Evolutionary conservation across 2,113 vertebrate genomes (phyloP).

Genomic region (Lagenorhynchus albirostris): DNA sequence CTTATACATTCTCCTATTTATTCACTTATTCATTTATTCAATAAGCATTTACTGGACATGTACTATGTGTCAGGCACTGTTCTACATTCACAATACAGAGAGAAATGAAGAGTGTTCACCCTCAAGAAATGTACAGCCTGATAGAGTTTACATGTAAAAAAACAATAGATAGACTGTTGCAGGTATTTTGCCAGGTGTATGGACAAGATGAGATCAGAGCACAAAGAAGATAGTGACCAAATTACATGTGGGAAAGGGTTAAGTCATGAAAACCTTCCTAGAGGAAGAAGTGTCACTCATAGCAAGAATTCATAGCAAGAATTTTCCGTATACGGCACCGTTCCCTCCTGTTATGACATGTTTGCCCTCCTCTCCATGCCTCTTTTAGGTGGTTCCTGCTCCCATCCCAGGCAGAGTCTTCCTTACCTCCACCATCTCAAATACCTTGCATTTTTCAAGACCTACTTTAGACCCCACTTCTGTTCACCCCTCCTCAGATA

Average conservation of each 20-base stretch:
- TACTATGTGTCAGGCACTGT: not conserved
- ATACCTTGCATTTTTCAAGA: not conserved
- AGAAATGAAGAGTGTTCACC: not conserved
- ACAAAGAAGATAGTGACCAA: not conserved
- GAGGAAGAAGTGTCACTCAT: not conserved
- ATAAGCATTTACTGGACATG: not conserved
- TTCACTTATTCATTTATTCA: not conserved
- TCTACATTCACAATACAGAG: not conserved
- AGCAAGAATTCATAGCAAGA: not conserved
- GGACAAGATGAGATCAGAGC: not conserved
- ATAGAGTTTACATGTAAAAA: not conserved
- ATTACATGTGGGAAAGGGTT: not conserved
- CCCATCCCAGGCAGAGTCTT: not conserved
- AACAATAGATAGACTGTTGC: not conserved
- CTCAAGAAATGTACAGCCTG: not conserved
- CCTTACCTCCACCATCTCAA: not conserved
- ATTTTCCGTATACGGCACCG: not conserved
- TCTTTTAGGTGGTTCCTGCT: not conserved
- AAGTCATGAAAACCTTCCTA: not conserved
- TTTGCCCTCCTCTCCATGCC: not conserved
- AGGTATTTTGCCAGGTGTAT: not conserved
- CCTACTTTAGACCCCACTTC: not conserved
- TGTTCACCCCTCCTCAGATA: not conserved
- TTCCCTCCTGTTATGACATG: not conserved
- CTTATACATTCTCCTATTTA: not conserved